Base-by-base conservation (phyloP, 2,113 vertebrate species). In the Pholis gunnellus region DNA sequence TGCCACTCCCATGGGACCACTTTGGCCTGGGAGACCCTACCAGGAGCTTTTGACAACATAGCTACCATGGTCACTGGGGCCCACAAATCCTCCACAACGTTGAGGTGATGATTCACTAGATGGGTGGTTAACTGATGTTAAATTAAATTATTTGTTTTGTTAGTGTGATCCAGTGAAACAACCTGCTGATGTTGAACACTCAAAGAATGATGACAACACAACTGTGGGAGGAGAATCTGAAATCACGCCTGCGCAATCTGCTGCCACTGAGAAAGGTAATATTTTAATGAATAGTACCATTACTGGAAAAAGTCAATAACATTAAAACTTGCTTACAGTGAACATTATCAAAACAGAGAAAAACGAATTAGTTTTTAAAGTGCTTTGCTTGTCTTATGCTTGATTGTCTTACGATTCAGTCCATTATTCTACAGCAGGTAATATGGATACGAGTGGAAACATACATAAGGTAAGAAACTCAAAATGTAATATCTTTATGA, bases 401-500 rank as follows among this genome's bases (percentile, higher is more conserved):
- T n/a, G n/a, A n/a, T n/a, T n/a, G n/a, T n/a, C n/a, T n/a, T n/a
- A n/a, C n/a, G n/a, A n/a, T n/a, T n/a, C n/a, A n/a, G n/a, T n/a
- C n/a, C n/a, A n/a, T n/a, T n/a, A n/a, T n/a, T n/a, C n/a, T n/a
- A n/a, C n/a, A n/a, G n/a, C n/a, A n/a, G n/a, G n/a, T n/a, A n/a
- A n/a, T n/a, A n/a, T n/a, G n/a, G n/a, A 29, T 25, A 14, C 0
- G 2, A 20, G n/a, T 46, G 42, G 29, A 17, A 68, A 81, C n/a
- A 64, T 15, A 10, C 27, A 75, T 25, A 0, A n/a, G 27, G 80
- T 82, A 82, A 75, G 42, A 42, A 46, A 38, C 9, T 67, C 2
- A 0, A 0, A 17, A 13, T 48, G 15, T 9, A 1, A 6, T n/a
- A n/a, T n/a, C n/a, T n/a, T n/a, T n/a, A n/a, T n/a, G n/a, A n/a